phyloP scores from a whole-genome alignment of 2,888 invertebrate species.

The Volucella bombylans region DNA sequence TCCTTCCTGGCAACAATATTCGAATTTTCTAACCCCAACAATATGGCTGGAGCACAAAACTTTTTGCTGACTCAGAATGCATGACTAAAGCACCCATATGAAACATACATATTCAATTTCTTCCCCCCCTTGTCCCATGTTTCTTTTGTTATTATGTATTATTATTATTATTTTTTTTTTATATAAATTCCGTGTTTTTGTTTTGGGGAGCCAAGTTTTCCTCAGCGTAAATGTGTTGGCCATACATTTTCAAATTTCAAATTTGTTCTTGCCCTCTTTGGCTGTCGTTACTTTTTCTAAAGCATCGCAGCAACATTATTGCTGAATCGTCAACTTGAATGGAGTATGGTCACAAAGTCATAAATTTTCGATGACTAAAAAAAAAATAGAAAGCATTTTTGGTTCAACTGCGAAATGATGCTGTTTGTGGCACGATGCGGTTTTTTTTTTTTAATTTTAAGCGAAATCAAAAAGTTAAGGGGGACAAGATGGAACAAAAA shows the following conservation, averaged over 20 bases:
- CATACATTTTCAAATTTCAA: constrained; percentile 37
- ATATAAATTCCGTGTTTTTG: neutral
- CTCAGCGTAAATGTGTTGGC: constrained; percentile 33
- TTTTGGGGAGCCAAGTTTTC: constrained; percentile 12
- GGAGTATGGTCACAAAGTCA: constrained; percentile 46
- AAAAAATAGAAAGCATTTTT: constrained; percentile 35
- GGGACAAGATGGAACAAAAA: too few species aligned
- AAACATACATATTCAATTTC: constrained; percentile 17
- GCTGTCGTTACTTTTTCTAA: constrained; percentile 28
- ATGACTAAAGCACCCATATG: neutral
- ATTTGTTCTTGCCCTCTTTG: constrained; percentile 25
- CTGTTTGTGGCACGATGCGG: neutral
- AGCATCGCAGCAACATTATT: constrained; percentile 23
- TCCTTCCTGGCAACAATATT: too few species aligned
- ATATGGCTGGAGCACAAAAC: too few species aligned
- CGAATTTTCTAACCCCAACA: too few species aligned
- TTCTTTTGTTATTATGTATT: neutral
- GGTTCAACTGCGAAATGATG: constrained; percentile 26
- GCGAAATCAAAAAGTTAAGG: too few species aligned
- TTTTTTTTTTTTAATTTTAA: too few species aligned
- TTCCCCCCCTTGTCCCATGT: constrained; percentile 7
- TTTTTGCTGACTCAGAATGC: too few species aligned
- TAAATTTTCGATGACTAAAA: constrained; percentile 61
- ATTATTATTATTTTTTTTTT: constrained; percentile 15
- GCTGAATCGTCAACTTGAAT: constrained; percentile 42